These are phyloP conservation scores for Gymnarchus niloticus DNA, from an alignment of 2,113 vertebrate species.

Conservation along the genomic window DNA sequence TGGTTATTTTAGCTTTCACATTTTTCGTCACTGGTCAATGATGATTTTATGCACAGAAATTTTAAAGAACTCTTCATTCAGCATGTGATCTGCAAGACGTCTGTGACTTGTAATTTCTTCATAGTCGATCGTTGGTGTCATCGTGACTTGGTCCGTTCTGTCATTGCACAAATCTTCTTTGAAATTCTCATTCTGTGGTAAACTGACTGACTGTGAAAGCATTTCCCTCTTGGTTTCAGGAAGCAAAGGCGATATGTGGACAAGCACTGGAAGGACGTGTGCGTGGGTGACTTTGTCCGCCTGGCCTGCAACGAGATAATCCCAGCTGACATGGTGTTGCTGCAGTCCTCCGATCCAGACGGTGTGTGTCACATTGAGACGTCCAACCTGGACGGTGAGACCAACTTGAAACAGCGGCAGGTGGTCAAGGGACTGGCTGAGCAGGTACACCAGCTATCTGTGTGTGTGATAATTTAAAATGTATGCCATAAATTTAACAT, in stretches of 20 bases:
- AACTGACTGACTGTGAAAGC: no score
- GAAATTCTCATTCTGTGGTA: no score
- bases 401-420: conserved; percentile 87
- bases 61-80: no score
- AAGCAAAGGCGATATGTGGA: conserved; percentile 68
- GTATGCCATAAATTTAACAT: no score
- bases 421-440: conserved; percentile 72
- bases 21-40: not conserved
- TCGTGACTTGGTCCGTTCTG: not conserved
- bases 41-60: not conserved
- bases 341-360: conserved; percentile 80
- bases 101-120: not conserved
- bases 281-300: conserved; percentile 82
- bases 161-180: not conserved
- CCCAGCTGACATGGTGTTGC: conserved; percentile 85
- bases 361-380: conserved; percentile 91
- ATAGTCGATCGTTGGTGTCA: not conserved
- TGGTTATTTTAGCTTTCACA: not conserved
- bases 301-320: conserved; percentile 84
- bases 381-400: conserved; percentile 85
- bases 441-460: conserved; percentile 64
- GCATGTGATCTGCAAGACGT: no score
- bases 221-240: conserved; percentile 51
- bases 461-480: no score
- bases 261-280: conserved; percentile 78